Evolutionary conservation across 2,888 invertebrate genomes (phyloP).

Genomic region (Linyphia triangularis): DNA sequence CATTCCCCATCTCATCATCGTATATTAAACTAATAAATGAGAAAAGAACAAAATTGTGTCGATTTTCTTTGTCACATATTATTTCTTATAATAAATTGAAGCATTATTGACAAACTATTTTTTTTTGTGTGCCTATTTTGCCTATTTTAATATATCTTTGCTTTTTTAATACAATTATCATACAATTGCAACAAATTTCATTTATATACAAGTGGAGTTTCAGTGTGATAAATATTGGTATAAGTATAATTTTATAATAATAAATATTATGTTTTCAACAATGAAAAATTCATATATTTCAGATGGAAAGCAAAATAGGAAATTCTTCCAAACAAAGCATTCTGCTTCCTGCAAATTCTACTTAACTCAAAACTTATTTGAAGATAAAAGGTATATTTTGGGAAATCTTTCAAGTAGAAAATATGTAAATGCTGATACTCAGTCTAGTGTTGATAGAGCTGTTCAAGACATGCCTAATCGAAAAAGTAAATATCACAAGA

Average conservation of each 20-base stretch:
- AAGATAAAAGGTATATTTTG: neutral
- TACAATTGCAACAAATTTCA: neutral
- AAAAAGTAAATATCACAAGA: neutral
- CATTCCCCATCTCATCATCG: too few relatives aligned
- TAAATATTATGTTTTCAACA: neutral
- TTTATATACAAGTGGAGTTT: neutral
- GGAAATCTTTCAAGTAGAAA: neutral
- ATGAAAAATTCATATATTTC: neutral
- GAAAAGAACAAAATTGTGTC: too few relatives aligned
- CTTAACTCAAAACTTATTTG: neutral
- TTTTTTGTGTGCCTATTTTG: neutral
- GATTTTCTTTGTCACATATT: too few relatives aligned
- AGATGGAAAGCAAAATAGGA: neutral
- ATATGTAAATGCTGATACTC: neutral
- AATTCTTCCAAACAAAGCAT: neutral
- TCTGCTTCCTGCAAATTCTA: neutral
- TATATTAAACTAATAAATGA: too few relatives aligned
- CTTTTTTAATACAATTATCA: neutral
- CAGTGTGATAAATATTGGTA: neutral
- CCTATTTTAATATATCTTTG: neutral
- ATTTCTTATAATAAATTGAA: too few relatives aligned
- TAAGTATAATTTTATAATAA: neutral
- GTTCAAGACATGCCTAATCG: neutral
- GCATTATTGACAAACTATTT: too few relatives aligned
- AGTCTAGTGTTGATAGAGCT: neutral